Evolutionary conservation across 2,888 invertebrate genomes (phyloP).

Genomic region (Tipula lateralis): DNA sequence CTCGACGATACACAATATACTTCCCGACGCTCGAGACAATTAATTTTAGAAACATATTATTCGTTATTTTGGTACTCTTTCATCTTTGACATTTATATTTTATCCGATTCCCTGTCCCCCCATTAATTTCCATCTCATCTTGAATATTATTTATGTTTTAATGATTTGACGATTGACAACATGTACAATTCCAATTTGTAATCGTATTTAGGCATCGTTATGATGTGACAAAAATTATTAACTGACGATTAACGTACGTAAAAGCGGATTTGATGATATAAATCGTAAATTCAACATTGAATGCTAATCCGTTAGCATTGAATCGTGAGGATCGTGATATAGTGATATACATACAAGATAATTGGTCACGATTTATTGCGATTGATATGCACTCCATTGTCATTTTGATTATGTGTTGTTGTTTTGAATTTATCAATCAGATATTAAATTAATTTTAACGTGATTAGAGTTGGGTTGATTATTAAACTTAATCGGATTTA

Average conservation of each 20-base stretch:
- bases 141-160: background rate
- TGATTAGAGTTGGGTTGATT: background rate
- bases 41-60: slow-evolving; percentile 15
- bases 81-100: background rate
- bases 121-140: background rate
- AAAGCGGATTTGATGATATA: background rate
- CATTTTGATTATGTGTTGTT: background rate
- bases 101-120: background rate
- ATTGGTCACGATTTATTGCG: background rate
- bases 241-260: background rate
- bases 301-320: background rate
- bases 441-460: background rate
- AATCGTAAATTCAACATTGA: background rate
- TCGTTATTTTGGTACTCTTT: background rate
- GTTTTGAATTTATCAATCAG: background rate
- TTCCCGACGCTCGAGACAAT: background rate
- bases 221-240: background rate
- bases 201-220: background rate
- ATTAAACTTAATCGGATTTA: background rate
- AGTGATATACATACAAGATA: background rate
- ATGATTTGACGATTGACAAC: background rate
- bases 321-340: background rate
- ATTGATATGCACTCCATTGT: background rate
- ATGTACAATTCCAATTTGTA: background rate
- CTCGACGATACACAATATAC: background rate